Evolutionary conservation across 2,113 vertebrate species (phyloP), one percentile per base, ranked within the genome.

Genomic region (Alouatta palliata): DNA sequence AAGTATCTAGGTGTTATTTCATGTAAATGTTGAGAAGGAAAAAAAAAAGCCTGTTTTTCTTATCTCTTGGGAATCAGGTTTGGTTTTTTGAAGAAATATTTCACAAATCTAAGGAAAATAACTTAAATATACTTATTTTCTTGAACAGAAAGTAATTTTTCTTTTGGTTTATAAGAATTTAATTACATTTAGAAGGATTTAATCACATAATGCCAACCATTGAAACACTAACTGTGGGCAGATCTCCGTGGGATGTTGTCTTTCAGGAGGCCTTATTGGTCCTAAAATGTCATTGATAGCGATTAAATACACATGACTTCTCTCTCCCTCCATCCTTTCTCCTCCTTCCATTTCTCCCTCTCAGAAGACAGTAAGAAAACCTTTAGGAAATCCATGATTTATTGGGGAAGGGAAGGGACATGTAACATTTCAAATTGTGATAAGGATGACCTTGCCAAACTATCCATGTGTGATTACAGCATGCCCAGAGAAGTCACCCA

Each of bases 1-100:
- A 96, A 73, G 30, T 47, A 94, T 75, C 82, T 71, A 93, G 61
- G 70, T 97, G 61, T 94, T 95, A 96, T 79, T 96, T 89, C 80
- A 79, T 76, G 19, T n/a, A 94, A 96, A 95, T 91, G 79, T 70
- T 90, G 70, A 92, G n/a, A 88, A 83, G 40, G 68, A 49, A 49
- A 52, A 66, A 47, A 88, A 80, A 77, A 96, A 70, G 6, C 58
- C 5, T 49, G 30, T 81, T 94, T 92, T 89, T 54, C 52, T 90
- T 73, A 64, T 87, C 64, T 94, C 86, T 95, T 70, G 64, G 32
- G 90, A 96, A 56, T n/a, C 12, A 90, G 35, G 5, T 86, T 96
- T 56, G 17, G 52, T 45, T 88, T 83, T 58, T 80, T 30, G 25
- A 1, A 32, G 70, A 90, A 87, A 68, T 76, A 56, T 6, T 82